Conservation (phyloP, 2,113 vertebrate species). For the Thymallus thymallus region DNA sequence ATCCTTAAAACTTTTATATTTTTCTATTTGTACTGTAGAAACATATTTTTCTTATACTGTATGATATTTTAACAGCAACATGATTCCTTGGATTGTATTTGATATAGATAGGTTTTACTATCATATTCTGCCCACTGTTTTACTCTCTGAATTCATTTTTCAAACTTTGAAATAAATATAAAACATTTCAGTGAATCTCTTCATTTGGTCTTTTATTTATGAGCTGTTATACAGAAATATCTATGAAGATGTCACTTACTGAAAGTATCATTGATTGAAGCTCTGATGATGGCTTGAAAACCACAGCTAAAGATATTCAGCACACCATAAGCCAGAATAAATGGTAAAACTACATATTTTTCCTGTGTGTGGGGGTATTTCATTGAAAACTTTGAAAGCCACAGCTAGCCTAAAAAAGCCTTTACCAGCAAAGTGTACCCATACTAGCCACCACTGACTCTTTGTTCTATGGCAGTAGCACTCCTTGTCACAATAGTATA, state of each 20-base stretch:
- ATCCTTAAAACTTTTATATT: not conserved
- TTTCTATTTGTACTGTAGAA: not conserved
- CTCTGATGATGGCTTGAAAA: not conserved
- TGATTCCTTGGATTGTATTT: not conserved
- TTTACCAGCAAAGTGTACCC: not conserved
- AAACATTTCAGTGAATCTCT: constrained; percentile 45
- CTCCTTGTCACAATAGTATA: not conserved
- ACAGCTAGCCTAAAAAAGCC: not conserved
- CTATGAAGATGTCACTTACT: not conserved
- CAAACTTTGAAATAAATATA: constrained; percentile 37
- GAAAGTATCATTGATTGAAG: not conserved
- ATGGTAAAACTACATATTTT: not conserved
- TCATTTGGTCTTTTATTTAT: not conserved
- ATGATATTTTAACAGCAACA: not conserved
- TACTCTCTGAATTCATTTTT: not conserved
- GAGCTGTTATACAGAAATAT: not conserved
- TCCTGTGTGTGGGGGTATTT: not conserved
- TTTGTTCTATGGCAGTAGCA: not conserved
- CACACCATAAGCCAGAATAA: not conserved
- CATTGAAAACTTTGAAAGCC: not conserved
- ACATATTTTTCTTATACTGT: constrained; percentile 7
- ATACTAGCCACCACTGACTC: not conserved
- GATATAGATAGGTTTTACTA: constrained; percentile 79
- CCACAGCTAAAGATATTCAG: not conserved
- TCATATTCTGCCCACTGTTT: constrained; percentile 33